Evolutionary conservation across 2,797 vertebrate species (phyloP), one percentile per base, ranked within the genome.

Genomic region (Parauchenoglanis ngamensis): DNA sequence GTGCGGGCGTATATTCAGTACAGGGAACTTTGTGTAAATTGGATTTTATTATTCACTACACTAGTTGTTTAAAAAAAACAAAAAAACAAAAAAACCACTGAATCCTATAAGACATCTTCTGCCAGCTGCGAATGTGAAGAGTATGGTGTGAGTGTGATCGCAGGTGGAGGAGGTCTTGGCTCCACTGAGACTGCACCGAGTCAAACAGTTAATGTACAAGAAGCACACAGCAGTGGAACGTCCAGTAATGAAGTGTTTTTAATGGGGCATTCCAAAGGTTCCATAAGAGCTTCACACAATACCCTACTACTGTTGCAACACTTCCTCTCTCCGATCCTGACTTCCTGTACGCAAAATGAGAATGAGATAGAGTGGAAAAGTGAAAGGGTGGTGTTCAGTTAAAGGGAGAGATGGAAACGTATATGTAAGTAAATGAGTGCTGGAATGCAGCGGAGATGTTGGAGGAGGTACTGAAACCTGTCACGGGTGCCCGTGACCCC

Each of bases 341-440:
- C 86, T 90, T 91, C 89, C 87, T 89, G 31, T 76, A 49, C 46
- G n/a, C 78, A 31, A 88, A 81, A 90, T 88, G 88, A 52, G 52
- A 83, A 89, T 86, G 75, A 61, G 83, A 78, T 63, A 1, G 54
- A 5, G 68, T 23, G 76, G 56, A 52, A 82, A 82, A 76, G 68
- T 61, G 57, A 84, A 35, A 23, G 15, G n/a, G 54, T 21, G 54
- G 40, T 73, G 84, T 46, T 76, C 28, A 68, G 78, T 70, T 23
- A 23, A 28, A 76, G 82, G 40, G 90, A 83, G 73, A 73, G 85
- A 82, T 70, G 79, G 83, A 73, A 56, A 82, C 82, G 79, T n/a
- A n/a, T 35, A 35, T 35, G 35, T 35, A 59, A 75, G 90, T 86
- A 86, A 89, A 85, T 44, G 57, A 83, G 84, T 52, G 35, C 73